phyloP scores from a whole-genome alignment of 1,140 invertebrate genomes.

The Zelostemma sp. region DNA sequence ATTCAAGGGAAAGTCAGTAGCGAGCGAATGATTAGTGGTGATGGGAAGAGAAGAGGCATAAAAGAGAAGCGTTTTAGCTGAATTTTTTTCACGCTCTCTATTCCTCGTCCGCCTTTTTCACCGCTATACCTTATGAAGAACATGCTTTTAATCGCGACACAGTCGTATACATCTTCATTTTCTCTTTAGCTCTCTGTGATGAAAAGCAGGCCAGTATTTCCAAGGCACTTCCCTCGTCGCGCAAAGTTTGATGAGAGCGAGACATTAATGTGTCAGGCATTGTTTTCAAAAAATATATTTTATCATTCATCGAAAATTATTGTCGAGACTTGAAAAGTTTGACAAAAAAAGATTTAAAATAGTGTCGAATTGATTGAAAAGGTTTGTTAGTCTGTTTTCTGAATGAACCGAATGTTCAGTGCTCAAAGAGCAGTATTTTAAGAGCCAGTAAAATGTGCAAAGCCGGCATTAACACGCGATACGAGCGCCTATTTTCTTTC shows the following conservation, averaged over 20 bases:
- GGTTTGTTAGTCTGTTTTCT: no score
- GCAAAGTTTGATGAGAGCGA: background rate
- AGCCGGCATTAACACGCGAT: no score
- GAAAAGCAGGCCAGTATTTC: slow-evolving; percentile 14
- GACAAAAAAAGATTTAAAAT: no score
- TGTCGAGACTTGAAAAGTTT: no score
- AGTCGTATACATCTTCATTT: slow-evolving; percentile 10
- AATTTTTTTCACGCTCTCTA: slow-evolving; percentile 11
- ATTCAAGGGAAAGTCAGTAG: slow-evolving; percentile 1
- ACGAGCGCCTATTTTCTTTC: no score
- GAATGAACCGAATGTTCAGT: no score
- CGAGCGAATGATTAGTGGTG: slow-evolving; percentile 2
- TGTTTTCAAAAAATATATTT: no score
- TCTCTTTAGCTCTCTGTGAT: slow-evolving; percentile 12
- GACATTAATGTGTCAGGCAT: background rate
- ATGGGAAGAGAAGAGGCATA: background rate
- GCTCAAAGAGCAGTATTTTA: no score
- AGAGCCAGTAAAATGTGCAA: no score
- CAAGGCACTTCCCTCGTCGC: slow-evolving; percentile 8
- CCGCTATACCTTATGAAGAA: slow-evolving; percentile 5
- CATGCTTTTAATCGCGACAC: slow-evolving; percentile 17
- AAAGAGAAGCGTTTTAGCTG: slow-evolving; percentile 4
- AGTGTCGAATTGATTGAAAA: no score
- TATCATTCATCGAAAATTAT: no score
- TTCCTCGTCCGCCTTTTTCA: slow-evolving; percentile 11